Conservation (phyloP, 2,797 vertebrate species). For the Pogonophryne albipinna region DNA sequence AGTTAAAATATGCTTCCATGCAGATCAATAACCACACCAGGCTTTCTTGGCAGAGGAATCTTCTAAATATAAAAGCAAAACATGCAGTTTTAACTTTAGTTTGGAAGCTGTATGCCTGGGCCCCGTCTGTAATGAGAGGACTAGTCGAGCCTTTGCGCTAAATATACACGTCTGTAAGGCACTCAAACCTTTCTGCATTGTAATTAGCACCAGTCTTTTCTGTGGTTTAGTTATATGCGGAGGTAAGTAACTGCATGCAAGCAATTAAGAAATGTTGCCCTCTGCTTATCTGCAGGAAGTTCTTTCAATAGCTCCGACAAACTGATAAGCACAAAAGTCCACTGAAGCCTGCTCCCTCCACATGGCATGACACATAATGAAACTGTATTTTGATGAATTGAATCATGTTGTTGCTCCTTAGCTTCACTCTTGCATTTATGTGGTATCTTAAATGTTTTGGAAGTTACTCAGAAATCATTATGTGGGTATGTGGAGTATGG, state of each 20-base stretch:
- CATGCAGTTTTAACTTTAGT: constrained; percentile 50
- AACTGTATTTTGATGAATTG: constrained; percentile 25
- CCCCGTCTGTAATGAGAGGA: constrained; percentile 80
- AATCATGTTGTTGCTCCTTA: constrained; percentile 25
- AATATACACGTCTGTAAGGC: constrained; percentile 74
- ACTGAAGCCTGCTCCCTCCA: constrained; percentile 13
- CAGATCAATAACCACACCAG: constrained; percentile 28
- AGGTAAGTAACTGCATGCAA: constrained; percentile 62
- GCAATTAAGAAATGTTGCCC: constrained; percentile 58
- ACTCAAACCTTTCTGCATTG: constrained; percentile 67
- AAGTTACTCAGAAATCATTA: constrained; percentile 50
- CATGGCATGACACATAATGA: constrained; percentile 14
- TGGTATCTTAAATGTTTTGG: constrained; percentile 47
- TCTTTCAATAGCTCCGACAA: constrained; percentile 64
- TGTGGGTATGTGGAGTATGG: constrained; percentile 50
- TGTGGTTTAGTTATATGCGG: constrained; percentile 74
- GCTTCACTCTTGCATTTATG: constrained; percentile 19
- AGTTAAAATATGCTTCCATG: constrained; percentile 41
- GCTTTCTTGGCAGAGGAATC: constrained; percentile 36
- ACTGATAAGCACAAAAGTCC: constrained; percentile 19
- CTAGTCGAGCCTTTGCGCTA: constrained; percentile 57
- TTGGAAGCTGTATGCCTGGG: constrained; percentile 47
- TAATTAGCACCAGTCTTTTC: constrained; percentile 70
- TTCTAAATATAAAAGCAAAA: constrained; percentile 51
- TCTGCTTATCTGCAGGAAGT: constrained; percentile 59